Evolutionary conservation across 2,888 invertebrate genomes (phyloP).

Genomic region (Agrilus cyanescens): DNA sequence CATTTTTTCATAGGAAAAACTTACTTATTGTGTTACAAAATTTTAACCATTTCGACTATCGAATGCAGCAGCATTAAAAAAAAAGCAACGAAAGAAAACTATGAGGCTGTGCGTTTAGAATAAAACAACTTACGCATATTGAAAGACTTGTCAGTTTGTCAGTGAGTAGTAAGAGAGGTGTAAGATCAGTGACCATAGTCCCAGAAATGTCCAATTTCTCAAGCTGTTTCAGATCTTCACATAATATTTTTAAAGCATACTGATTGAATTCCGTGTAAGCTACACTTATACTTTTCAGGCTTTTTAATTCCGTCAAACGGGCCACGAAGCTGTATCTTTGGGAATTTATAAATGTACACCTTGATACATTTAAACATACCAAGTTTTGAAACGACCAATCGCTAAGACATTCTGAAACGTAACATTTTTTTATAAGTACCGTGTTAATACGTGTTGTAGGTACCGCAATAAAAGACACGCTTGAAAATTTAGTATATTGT

Average conservation of each 20-base stretch:
- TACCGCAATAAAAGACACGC: not conserved
- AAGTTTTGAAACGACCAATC: slow-evolving; percentile 54
- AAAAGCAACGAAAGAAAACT: too few species aligned
- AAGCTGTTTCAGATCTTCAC: slow-evolving; percentile 49
- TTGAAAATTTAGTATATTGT: slow-evolving; percentile 1
- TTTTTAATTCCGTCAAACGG: slow-evolving; percentile 47
- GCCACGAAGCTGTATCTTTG: slow-evolving; percentile 39
- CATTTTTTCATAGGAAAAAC: too few species aligned
- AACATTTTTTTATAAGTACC: slow-evolving; percentile 1
- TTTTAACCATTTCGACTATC: slow-evolving; percentile 10
- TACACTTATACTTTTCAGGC: slow-evolving; percentile 48
- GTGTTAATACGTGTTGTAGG: not conserved
- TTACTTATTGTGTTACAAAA: not conserved
- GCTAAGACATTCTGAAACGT: slow-evolving; percentile 43
- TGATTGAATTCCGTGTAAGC: slow-evolving; percentile 57
- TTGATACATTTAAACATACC: slow-evolving; percentile 46
- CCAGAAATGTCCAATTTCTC: slow-evolving; percentile 55
- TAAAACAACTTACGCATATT: slow-evolving; percentile 38
- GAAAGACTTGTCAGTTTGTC: slow-evolving; percentile 45
- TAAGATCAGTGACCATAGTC: slow-evolving; percentile 49
- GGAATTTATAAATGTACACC: slow-evolving; percentile 48
- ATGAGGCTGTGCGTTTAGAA: too few species aligned
- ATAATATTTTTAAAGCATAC: slow-evolving; percentile 50
- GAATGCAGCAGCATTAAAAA: too few species aligned
- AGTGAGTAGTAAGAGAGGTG: slow-evolving; percentile 43